These are phyloP conservation scores for Nasonia oneida DNA, from an alignment of 2,888 invertebrate genomes.

Conservation along the genomic window DNA sequence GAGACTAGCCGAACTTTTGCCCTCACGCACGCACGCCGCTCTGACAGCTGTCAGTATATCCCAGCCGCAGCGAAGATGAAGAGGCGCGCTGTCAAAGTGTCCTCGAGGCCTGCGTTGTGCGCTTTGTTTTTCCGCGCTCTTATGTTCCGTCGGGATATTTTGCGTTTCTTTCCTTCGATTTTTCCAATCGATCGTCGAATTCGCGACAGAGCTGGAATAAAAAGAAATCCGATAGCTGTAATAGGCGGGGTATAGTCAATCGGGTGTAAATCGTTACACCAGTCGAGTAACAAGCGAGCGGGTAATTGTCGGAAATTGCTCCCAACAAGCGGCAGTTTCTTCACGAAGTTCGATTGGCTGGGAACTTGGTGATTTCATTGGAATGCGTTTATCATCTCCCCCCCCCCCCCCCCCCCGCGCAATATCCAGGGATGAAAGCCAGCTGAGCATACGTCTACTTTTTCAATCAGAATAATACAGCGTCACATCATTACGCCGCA, in stretches of 20 bases:
- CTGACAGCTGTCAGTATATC: conserved; percentile 38
- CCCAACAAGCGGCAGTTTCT: not conserved
- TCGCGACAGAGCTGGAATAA: not conserved
- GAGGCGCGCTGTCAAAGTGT: conserved; percentile 68
- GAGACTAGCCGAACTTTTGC: conserved; percentile 36
- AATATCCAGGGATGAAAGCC: not conserved
- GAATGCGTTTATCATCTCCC: conserved; percentile 26
- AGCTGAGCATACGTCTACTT: not conserved
- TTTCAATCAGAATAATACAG: not conserved
- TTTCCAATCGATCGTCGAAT: not conserved
- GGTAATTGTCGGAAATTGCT: conserved; percentile 21
- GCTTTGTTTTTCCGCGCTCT: too few relatives aligned
- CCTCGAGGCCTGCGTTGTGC: conserved; percentile 31
- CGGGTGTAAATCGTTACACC: not conserved
- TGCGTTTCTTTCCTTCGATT: not conserved
- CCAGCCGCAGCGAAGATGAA: not conserved
- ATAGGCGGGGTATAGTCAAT: not conserved
- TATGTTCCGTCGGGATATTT: not conserved
- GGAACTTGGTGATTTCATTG: conserved; percentile 45
- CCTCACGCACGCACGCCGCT: not conserved
- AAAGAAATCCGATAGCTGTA: not conserved
- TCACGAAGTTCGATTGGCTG: conserved; percentile 27
- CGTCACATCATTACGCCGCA: not conserved
- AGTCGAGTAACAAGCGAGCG: not conserved
- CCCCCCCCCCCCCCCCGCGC: not conserved